phyloP scores from a whole-genome alignment of 92 coral and sea anemone species.

The Actinostola sp. region DNA sequence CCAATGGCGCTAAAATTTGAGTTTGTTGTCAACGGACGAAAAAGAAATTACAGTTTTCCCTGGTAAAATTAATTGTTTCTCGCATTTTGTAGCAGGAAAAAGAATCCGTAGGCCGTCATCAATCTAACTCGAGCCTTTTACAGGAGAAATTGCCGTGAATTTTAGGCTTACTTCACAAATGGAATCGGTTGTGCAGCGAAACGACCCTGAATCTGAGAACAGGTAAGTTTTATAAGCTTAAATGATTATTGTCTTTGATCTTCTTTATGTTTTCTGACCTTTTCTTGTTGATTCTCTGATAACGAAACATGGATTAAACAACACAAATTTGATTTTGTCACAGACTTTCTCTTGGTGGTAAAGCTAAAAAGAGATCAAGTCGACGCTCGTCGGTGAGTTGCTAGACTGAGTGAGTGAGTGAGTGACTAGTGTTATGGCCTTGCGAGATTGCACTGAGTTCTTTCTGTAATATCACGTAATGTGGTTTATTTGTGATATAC shows the following conservation, averaged over 20 bases:
- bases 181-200: conserved; percentile 19
- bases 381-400: conserved; percentile 80
- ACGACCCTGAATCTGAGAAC: conserved; percentile 32
- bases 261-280: background rate
- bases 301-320: background rate
- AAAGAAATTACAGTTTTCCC: conserved; percentile 8
- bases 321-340: background rate
- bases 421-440: background rate
- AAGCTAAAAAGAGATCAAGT: conserved; percentile 64
- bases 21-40: conserved; percentile 34
- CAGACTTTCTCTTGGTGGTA: conserved; percentile 71
- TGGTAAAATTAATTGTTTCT: conserved; percentile 4
- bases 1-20: conserved; percentile 64
- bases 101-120: background rate
- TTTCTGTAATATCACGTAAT: too few relatives aligned
- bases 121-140: background rate
- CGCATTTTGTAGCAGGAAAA: background rate
- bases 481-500: too few relatives aligned
- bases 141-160: background rate
- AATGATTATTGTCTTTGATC: background rate
- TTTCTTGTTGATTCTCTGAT: background rate
- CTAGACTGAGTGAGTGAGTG: background rate
- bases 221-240: background rate
- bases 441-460: background rate
- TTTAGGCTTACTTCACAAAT: background rate